A percentile compares a stretch with the other conserved stretches of the same genome.
Conservation (phyloP, 23 tunicate genomes). For the Halocynthia roretzi region DNA sequence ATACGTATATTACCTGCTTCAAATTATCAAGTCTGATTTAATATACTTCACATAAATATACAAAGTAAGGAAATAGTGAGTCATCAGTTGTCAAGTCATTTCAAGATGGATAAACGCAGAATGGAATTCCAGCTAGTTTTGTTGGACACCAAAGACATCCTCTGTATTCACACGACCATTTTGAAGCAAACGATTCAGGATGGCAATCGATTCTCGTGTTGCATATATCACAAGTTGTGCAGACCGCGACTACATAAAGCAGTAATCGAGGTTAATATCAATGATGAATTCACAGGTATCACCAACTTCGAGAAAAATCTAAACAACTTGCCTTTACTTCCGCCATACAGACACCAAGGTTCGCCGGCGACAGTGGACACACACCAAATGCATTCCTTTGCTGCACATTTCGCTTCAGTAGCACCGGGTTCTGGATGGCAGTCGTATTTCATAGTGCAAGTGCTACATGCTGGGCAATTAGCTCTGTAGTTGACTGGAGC, state of each 20-base stretch:
- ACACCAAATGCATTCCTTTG: slow-evolving; percentile 85
- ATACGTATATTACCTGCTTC: neutral
- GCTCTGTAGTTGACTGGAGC: slow-evolving; percentile 17
- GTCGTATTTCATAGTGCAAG: slow-evolving; percentile 37
- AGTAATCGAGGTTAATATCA: neutral
- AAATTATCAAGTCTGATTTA: too few relatives aligned
- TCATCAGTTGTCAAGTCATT: too few relatives aligned
- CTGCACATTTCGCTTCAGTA: slow-evolving; percentile 49
- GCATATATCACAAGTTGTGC: slow-evolving; percentile 18
- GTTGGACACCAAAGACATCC: slow-evolving; percentile 27
- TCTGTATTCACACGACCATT: slow-evolving; percentile 22
- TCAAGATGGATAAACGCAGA: slow-evolving; percentile 13
- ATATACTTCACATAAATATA: neutral
- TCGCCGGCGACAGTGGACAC: slow-evolving; percentile 49
- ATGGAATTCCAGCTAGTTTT: slow-evolving; percentile 6
- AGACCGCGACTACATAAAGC: neutral
- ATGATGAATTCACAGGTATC: neutral
- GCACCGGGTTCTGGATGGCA: slow-evolving; percentile 81
- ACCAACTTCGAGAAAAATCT: neutral
- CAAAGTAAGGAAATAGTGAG: neutral
- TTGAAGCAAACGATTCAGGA: slow-evolving; percentile 13
- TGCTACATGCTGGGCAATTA: slow-evolving; percentile 6
- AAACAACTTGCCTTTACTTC: slow-evolving; percentile 12
- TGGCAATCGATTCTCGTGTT: slow-evolving; percentile 31
- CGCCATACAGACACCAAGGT: slow-evolving; percentile 87